phyloP scores from a whole-genome alignment of 2,888 invertebrate genomes.

The Yponomeuta sedellus region DNA sequence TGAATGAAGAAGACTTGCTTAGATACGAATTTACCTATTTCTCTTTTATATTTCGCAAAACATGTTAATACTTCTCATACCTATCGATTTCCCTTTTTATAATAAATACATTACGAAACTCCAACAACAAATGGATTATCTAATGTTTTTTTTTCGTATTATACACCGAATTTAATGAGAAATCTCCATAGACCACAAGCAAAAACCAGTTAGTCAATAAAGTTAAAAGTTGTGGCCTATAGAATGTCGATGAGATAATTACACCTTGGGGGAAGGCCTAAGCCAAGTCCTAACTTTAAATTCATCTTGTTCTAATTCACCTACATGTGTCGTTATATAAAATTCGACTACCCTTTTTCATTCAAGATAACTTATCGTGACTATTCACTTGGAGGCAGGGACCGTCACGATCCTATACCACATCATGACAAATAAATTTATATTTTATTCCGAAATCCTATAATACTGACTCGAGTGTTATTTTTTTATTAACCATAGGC shows the following conservation, averaged over 20 bases:
- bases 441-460: background rate
- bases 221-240: background rate
- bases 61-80: constrained; percentile 18
- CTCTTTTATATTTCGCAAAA: constrained; percentile 31
- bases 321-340: background rate
- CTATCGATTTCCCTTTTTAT: constrained; percentile 17
- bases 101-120: too few relatives aligned
- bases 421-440: background rate
- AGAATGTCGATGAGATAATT: background rate
- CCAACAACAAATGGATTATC: constrained; percentile 35
- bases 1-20: constrained; percentile 33
- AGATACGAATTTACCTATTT: constrained; percentile 23
- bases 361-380: background rate
- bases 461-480: background rate
- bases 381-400: background rate
- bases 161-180: background rate
- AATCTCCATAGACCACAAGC: background rate
- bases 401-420: background rate
- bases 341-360: constrained; percentile 1
- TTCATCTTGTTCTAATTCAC: background rate
- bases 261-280: constrained; percentile 7
- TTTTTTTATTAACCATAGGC: background rate
- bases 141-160: constrained; percentile 24
- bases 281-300: constrained; percentile 7
- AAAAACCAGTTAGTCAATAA: background rate